Percentiles rank a stretch among this genome's conserved stretches.
Evolutionary conservation across 2,797 vertebrate species (phyloP).

Genomic region (Peromyscus eremicus): DNA sequence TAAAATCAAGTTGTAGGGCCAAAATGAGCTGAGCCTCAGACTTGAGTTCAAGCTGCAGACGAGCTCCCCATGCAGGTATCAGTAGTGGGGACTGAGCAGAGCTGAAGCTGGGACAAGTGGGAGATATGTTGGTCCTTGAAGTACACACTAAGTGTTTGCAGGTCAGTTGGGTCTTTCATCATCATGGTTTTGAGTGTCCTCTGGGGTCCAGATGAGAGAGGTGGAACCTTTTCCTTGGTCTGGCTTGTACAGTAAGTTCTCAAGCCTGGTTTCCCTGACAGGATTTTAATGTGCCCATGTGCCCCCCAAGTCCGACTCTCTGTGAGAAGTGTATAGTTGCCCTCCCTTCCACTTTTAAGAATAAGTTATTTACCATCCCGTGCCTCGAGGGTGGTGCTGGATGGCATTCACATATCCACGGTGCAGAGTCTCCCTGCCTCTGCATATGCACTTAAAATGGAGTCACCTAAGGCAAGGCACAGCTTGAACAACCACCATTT

Average conservation of each 20-base stretch:
- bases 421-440: background rate
- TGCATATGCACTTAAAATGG: background rate
- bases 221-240: background rate
- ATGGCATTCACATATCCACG: background rate
- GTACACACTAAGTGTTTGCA: background rate
- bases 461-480: background rate
- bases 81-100: background rate
- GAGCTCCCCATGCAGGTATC: background rate
- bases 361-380: background rate
- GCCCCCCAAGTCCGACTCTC: too few species aligned
- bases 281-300: background rate
- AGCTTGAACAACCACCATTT: background rate
- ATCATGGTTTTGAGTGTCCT: background rate
- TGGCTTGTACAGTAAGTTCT: background rate
- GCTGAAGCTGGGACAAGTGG: background rate
- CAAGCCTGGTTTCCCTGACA: background rate
- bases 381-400: background rate
- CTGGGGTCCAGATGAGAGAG: background rate
- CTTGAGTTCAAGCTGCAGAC: background rate
- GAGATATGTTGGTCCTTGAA: background rate
- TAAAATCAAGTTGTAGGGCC: background rate
- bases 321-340: background rate
- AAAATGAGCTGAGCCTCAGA: background rate
- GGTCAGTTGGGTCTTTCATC: background rate
- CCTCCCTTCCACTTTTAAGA: background rate